Percentiles rank a stretch among this genome's conserved stretches.
These are phyloP conservation scores for Hirundo rustica DNA, from an alignment of 2,797 vertebrate species.

Conservation along the genomic window DNA sequence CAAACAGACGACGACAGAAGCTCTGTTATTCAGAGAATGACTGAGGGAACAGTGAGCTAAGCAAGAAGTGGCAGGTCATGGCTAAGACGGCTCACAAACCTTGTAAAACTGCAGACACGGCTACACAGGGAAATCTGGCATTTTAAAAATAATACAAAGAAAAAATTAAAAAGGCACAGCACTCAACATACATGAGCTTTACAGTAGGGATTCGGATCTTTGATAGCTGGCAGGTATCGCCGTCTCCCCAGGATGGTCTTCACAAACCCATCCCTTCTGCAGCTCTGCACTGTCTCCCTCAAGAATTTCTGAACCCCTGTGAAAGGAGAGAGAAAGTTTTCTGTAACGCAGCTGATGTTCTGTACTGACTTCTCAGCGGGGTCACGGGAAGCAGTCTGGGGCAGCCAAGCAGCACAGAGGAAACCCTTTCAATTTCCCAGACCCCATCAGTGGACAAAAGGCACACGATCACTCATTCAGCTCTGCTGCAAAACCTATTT, in stretches of 20 bases:
- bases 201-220: constrained; percentile 82
- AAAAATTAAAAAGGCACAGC: neutral
- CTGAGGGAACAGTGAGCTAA: neutral
- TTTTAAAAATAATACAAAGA: neutral
- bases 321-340: constrained; percentile 33
- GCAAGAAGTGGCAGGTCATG: neutral
- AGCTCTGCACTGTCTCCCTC: constrained; percentile 87
- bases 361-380: neutral
- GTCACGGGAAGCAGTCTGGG: neutral
- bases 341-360: neutral
- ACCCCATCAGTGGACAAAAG: neutral
- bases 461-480: neutral
- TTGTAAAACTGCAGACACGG: neutral
- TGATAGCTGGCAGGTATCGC: constrained; percentile 92
- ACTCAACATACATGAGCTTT: constrained; percentile 87
- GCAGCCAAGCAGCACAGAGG: neutral
- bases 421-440: neutral
- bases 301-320: constrained; percentile 91
- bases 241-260: constrained; percentile 91
- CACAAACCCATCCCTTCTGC: constrained; percentile 88
- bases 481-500: neutral
- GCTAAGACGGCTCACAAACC: neutral
- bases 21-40: neutral
- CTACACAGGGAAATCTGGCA: neutral
- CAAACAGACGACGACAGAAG: constrained; percentile 34